phyloP scores from a whole-genome alignment of 2,797 vertebrate genomes.

The Scleropages formosus region DNA sequence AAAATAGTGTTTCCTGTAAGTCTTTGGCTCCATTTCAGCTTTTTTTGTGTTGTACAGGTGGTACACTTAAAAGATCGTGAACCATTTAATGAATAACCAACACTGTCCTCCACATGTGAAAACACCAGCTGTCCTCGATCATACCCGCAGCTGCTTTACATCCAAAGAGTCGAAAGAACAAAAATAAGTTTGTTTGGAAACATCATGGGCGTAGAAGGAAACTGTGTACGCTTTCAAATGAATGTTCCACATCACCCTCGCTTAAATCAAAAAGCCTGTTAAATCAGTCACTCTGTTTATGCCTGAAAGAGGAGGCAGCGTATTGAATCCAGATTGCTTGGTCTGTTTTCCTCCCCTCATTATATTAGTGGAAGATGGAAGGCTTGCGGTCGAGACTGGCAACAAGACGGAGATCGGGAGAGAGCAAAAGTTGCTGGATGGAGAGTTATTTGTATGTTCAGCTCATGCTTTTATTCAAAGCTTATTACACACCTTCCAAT shows the following conservation, averaged over 20 bases:
- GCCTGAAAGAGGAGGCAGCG: not conserved
- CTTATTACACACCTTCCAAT: too few relatives aligned
- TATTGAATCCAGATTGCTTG: constrained; percentile 28
- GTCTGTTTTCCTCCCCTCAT: not conserved
- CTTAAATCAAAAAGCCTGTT: constrained; percentile 9
- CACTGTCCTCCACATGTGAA: not conserved
- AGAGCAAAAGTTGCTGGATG: not conserved
- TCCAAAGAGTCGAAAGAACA: not conserved
- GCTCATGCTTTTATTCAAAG: too few relatives aligned
- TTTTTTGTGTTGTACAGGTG: not conserved
- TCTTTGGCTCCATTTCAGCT: not conserved
- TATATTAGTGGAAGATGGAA: not conserved
- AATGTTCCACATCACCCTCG: not conserved
- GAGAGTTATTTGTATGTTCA: not conserved
- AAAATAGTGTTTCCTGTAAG: not conserved
- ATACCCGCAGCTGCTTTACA: not conserved
- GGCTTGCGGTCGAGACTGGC: constrained; percentile 6
- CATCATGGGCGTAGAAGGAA: not conserved
- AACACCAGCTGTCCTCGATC: not conserved
- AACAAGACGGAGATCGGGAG: not conserved
- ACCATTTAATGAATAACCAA: not conserved
- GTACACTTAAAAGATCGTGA: constrained; percentile 4
- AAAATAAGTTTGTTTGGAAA: constrained; percentile 5
- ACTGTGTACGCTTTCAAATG: not conserved
- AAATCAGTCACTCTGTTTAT: not conserved